Conservation (phyloP, 2,888 invertebrate species). For the Tricholauxania praeusta region DNA sequence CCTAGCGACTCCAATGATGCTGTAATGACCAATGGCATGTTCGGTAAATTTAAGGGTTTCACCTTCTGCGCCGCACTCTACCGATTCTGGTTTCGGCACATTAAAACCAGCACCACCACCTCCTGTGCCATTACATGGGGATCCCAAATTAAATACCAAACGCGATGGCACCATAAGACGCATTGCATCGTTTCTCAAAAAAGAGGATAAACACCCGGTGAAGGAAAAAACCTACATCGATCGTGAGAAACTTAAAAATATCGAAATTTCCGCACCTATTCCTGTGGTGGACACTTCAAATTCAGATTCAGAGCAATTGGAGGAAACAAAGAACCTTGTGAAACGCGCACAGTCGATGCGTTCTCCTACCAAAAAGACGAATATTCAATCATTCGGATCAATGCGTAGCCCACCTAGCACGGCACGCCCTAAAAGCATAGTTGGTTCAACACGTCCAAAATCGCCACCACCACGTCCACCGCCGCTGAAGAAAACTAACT, state of each 20-base stretch:
- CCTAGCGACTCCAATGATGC: slow-evolving; percentile 71
- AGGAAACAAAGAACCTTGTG: slow-evolving; percentile 69
- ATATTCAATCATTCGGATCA: slow-evolving; percentile 83
- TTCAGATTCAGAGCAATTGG: slow-evolving; percentile 66
- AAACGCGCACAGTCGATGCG: slow-evolving; percentile 88
- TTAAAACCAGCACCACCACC: slow-evolving; percentile 72
- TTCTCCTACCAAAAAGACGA: slow-evolving; percentile 71
- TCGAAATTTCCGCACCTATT: slow-evolving; percentile 88
- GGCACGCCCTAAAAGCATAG: slow-evolving; percentile 81
- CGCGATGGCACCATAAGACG: slow-evolving; percentile 77
- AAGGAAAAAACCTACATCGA: slow-evolving; percentile 78
- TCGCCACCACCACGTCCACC: slow-evolving; percentile 76
- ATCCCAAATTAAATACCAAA: slow-evolving; percentile 69
- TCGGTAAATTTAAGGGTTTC: slow-evolving; percentile 90
- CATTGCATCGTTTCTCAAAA: slow-evolving; percentile 81
- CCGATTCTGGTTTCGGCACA: slow-evolving; percentile 34
- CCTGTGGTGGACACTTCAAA: slow-evolving; percentile 66
- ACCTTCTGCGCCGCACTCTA: slow-evolving; percentile 61
- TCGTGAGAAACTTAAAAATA: slow-evolving; percentile 77
- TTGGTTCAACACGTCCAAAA: slow-evolving; percentile 73
- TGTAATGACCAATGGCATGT: slow-evolving; percentile 74
- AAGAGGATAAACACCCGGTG: slow-evolving; percentile 73
- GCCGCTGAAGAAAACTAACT: slow-evolving; percentile 62
- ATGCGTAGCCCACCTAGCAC: slow-evolving; percentile 76
- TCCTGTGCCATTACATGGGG: slow-evolving; percentile 66